Percentiles rank a stretch among this genome's conserved stretches.
These are phyloP conservation scores for Oenanthe oenanthe DNA, from an alignment of 2,113 vertebrate species.

Conservation along the genomic window DNA sequence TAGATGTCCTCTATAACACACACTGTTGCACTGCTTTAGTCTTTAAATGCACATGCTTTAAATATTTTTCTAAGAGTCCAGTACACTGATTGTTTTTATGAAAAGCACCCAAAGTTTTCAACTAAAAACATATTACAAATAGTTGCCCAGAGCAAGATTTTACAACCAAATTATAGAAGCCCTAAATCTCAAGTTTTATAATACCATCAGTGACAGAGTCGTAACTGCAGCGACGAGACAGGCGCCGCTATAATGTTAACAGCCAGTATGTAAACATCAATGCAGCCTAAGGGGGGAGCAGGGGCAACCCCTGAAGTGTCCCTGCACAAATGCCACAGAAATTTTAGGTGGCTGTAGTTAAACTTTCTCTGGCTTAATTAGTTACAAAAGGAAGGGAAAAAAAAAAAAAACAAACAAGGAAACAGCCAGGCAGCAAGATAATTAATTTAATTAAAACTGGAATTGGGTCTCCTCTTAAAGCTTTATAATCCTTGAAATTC, in stretches of 20 bases:
- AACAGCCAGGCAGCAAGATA: not conserved
- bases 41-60: not conserved
- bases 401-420: too few species aligned
- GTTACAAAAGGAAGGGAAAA: not conserved
- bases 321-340: not conserved
- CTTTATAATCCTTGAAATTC: not conserved
- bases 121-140: not conserved
- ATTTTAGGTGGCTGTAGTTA: not conserved
- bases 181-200: conserved; percentile 55
- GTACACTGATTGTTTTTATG: not conserved
- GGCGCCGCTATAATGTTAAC: conserved; percentile 62
- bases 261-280: conserved; percentile 39
- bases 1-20: not conserved
- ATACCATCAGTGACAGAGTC: conserved; percentile 40
- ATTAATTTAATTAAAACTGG: not conserved
- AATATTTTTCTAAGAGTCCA: not conserved
- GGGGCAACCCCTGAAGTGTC: not conserved
- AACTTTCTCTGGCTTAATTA: not conserved
- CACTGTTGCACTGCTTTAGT: not conserved
- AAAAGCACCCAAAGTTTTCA: not conserved
- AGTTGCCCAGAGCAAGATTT: conserved; percentile 32
- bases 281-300: not conserved
- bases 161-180: conserved; percentile 51
- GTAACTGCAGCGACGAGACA: not conserved
- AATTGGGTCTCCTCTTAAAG: not conserved